Evolutionary conservation across 1,140 invertebrate species (phyloP).

Genomic region (Drosophila sechellia): DNA sequence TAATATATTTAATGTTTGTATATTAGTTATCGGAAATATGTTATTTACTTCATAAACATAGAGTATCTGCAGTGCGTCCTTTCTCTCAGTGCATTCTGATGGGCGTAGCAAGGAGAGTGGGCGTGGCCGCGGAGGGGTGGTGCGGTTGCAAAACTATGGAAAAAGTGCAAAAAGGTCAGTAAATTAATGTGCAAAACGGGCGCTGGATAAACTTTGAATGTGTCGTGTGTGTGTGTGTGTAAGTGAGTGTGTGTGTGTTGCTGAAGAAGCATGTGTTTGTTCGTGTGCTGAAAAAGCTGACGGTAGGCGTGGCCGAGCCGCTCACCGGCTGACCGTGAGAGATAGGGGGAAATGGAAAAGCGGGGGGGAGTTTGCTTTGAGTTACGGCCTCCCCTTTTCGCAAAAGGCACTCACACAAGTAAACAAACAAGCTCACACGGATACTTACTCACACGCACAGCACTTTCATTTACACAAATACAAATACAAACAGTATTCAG

Average conservation of each 20-base stretch:
- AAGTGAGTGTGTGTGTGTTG: background rate
- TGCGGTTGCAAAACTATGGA: constrained; percentile 59
- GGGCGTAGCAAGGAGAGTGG: background rate
- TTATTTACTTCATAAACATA: too few species aligned
- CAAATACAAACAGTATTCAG: constrained; percentile 20
- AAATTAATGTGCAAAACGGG: constrained; percentile 78
- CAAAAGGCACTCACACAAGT: constrained; percentile 32
- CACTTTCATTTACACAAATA: constrained; percentile 19
- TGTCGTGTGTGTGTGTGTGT: constrained; percentile 8
- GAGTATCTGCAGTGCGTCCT: background rate
- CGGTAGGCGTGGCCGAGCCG: constrained; percentile 5
- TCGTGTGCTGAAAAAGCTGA: constrained; percentile 5
- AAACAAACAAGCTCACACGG: constrained; percentile 31
- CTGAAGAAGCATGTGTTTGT: constrained; percentile 11
- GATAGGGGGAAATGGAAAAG: background rate
- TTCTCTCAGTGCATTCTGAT: constrained; percentile 1
- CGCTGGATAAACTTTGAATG: constrained; percentile 70
- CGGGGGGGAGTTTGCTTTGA: constrained; percentile 43
- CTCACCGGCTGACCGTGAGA: constrained; percentile 5
- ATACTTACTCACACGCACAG: background rate
- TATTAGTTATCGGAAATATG: too few species aligned
- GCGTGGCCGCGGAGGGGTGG: constrained; percentile 2
- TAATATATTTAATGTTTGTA: too few species aligned
- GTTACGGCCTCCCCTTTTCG: constrained; percentile 30
- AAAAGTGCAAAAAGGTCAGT: constrained; percentile 78